These are phyloP conservation scores for Ibycter americanus DNA, from an alignment of 2,797 vertebrate species.

Conservation along the genomic window DNA sequence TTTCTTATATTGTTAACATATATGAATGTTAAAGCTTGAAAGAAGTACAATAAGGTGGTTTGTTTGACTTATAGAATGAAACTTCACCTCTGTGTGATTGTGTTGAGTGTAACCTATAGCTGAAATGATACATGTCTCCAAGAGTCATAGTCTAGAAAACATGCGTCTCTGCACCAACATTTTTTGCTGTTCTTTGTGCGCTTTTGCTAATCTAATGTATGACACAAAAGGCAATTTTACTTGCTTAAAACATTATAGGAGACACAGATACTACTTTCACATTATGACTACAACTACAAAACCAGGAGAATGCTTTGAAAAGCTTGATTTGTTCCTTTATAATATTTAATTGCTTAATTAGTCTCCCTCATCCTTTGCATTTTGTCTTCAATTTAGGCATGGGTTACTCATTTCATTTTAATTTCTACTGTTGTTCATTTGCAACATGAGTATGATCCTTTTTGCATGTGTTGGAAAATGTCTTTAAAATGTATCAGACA, in stretches of 20 bases:
- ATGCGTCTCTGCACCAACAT: accelerated
- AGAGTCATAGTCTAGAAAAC: background rate
- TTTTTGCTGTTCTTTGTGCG: background rate
- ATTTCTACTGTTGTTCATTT: background rate
- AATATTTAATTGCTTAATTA: background rate
- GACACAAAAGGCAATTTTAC: background rate
- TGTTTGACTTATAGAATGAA: background rate
- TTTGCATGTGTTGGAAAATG: background rate
- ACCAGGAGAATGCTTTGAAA: background rate
- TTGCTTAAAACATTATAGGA: background rate
- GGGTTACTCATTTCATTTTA: background rate
- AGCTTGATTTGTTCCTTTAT: background rate
- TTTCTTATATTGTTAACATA: background rate
- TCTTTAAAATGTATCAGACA: background rate
- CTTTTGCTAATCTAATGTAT: background rate
- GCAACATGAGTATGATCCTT: background rate
- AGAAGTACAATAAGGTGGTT: background rate
- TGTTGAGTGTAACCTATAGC: background rate
- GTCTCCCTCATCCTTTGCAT: background rate
- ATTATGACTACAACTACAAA: background rate
- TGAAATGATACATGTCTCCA: background rate
- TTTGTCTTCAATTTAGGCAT: background rate
- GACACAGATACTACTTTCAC: background rate
- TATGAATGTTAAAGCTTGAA: background rate
- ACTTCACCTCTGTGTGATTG: background rate